phyloP scores from a whole-genome alignment of 2,113 vertebrate genomes.

The Heterotilapia buettikoferi region DNA sequence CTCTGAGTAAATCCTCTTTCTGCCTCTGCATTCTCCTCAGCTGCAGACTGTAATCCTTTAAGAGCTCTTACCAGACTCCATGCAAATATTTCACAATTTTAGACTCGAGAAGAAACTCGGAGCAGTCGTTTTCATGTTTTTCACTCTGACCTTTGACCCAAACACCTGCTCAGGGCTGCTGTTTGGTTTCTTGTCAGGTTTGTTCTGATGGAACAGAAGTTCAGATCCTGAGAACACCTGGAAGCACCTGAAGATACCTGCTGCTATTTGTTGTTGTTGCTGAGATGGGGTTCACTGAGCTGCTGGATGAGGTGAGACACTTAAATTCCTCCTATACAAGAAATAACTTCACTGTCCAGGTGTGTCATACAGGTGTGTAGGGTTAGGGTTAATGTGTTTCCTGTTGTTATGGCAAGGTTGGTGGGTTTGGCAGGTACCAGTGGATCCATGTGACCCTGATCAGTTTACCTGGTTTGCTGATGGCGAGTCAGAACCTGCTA shows the following conservation, averaged over 20 bases:
- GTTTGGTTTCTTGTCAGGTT: background rate
- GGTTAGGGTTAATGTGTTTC: background rate
- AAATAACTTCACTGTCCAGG: background rate
- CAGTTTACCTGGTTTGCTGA: slow-evolving; percentile 71
- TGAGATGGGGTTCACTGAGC: slow-evolving; percentile 67
- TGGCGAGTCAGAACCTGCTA: slow-evolving; percentile 81
- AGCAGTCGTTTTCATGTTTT: background rate
- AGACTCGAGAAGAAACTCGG: background rate
- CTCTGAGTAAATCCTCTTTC: slow-evolving; percentile 21
- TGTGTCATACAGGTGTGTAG: background rate
- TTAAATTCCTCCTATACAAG: background rate
- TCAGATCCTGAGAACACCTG: background rate
- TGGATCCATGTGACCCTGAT: slow-evolving; percentile 72
- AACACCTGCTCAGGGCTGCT: background rate
- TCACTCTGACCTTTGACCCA: background rate
- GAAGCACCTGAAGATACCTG: background rate
- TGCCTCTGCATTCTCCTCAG: background rate
- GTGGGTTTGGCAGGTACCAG: slow-evolving; percentile 77
- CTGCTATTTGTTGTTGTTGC: background rate
- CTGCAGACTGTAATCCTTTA: slow-evolving; percentile 41
- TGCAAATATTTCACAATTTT: background rate
- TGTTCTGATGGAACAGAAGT: background rate
- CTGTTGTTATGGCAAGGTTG: slow-evolving; percentile 35
- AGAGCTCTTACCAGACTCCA: slow-evolving; percentile 48
- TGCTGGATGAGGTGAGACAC: slow-evolving; percentile 60